Evolutionary conservation across 64 coral and sea anemone genomes (phyloP), one percentile per base, ranked within the genome.

Genomic region (Cladopsammia gracilis): DNA sequence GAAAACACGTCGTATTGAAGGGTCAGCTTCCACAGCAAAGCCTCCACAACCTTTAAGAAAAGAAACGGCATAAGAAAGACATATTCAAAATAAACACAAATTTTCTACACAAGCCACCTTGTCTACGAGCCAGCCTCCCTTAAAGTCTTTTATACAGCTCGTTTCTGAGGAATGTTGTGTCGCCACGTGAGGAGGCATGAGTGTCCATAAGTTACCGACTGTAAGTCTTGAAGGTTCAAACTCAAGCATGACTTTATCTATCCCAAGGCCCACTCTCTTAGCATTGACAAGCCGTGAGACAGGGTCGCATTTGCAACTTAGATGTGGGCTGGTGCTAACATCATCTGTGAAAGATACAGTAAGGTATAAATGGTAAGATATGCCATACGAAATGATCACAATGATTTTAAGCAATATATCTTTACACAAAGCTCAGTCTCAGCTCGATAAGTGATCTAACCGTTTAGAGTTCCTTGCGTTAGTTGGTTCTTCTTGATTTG

Each of bases 121-220:
- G 16, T 71, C 83, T 22, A 87, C 26, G 48, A 87, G 83, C 64
- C 83, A 87, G 19, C 83, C 67, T 24, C 46, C 46, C n/a, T 20
- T 45, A 71, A 87, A 87, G 51, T n/a, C 43, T 53, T 70, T 14
- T n/a, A 70, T n/a, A n/a, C n/a, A n/a, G 11, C 4, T 51, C 11
- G 83, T 87, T 44, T 69, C 18, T 5, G 65, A 50, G 51, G 64
- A 71, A 56, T 91, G 89, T 73, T 70, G 48, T 11, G 25, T 25
- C 19, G 54, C 47, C 44, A 71, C 26, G 25, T 70, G 25, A n/a
- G 89, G 89, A 52, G 89, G 77, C 68, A 92, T 50, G 18, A 92
- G 78, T 61, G 89, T 92, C 89, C 89, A 84, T 46, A 84, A 48
- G 78, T 92, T 65, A 71, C 70, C 44, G 69, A 92, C 48, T 20